A percentile compares a stretch with the other conserved stretches of the same genome.
Evolutionary conservation across 2,797 vertebrate species (phyloP).

Genomic region (Syndactyla subalaris): DNA sequence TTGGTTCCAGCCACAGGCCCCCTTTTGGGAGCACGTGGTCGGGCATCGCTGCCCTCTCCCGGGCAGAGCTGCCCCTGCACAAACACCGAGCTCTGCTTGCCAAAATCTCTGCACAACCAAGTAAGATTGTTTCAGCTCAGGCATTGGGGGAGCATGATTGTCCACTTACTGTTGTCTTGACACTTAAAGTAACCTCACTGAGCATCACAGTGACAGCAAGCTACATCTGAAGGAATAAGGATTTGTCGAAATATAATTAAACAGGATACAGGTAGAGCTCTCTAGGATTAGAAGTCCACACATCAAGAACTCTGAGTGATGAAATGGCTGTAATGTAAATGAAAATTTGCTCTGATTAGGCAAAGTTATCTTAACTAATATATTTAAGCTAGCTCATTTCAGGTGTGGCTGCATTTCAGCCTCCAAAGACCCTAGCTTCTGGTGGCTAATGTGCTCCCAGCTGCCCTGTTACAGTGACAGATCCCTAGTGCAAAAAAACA

Average conservation of each 20-base stretch:
- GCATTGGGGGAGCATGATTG: background rate
- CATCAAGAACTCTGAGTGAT: background rate
- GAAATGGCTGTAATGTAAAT: background rate
- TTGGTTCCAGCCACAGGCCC: background rate
- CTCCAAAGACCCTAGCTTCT: background rate
- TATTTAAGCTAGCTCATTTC: background rate
- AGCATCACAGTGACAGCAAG: background rate
- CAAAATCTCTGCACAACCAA: background rate
- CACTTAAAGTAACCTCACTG: background rate
- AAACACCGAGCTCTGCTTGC: rapidly evolving
- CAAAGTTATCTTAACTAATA: background rate
- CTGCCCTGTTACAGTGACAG: background rate
- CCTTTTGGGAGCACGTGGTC: rapidly evolving
- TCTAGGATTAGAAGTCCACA: background rate
- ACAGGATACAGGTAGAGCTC: background rate
- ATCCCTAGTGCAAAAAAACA: background rate
- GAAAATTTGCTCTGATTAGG: background rate
- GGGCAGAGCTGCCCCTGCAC: background rate
- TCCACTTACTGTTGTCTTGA: background rate
- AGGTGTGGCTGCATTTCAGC: background rate
- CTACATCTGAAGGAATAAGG: background rate
- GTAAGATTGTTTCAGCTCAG: background rate
- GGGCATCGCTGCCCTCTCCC: background rate
- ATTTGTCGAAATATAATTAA: background rate
- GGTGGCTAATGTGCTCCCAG: background rate